Base-by-base conservation (phyloP, 2,113 vertebrate genomes). In the Andinoacara biseriatus region DNA sequence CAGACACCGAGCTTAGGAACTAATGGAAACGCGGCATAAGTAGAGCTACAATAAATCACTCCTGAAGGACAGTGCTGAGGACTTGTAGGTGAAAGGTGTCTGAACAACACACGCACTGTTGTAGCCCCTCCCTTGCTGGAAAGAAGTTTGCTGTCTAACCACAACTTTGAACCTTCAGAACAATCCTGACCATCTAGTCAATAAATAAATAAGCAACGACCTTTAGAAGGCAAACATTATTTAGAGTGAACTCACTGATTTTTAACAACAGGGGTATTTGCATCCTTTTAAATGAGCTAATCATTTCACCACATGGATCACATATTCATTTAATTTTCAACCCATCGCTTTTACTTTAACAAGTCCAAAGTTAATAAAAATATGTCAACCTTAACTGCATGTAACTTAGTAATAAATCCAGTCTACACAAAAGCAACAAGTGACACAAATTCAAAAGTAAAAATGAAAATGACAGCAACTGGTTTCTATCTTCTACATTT, bases 21-120 rank as follows among this genome's bases (percentile, higher is more conserved):
- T 26, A 26, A 26, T 26, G 26, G 26, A 26, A 26, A 26, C 26
- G 3, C 26, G 26, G 26, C 26, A 26, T 26, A 57, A 82, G 22
- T n/a, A 29, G 33, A 62, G 4, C 24, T 9, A 63, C 18, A 20
- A 63, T n/a, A 57, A 17, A 54, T 63, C 29, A 76, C 13, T 62
- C 38, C 38, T 33, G 29, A 33, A 57, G 35, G 43, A 59, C 14
- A 56, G 11, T 49, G 67, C 18, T 67, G 56, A 79, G 15, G 60
- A 78, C 57, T 86, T 90, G 83, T 90, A 81, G 87, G 89, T 91
- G 86, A 95, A 93, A 94, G 90, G 89, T 93, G 38, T 38, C n/a
- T 49, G 29, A 86, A 63, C 29, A 76, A 72, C 65, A 74, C 24
- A 4, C 61, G 38, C 18, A 54, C 20, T 20, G 54, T 4, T 59